Evolutionary conservation across 2,888 invertebrate species (phyloP).

Genomic region (Cynaeus angustus): DNA sequence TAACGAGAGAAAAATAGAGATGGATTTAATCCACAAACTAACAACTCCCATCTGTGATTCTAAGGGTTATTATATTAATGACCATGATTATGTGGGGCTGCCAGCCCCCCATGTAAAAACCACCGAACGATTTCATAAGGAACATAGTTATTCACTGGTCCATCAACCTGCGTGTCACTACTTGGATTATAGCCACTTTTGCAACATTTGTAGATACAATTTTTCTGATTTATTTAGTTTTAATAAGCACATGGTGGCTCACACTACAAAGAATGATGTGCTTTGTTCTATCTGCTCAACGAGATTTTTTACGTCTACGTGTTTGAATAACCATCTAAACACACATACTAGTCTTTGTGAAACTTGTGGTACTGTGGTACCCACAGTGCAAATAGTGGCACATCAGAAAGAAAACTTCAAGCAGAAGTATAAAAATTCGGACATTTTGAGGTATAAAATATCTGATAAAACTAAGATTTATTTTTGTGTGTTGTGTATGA

Average conservation of each 20-base stretch:
- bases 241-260: conserved; percentile 24
- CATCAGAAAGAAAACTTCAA: not conserved
- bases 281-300: not conserved
- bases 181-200: conserved; percentile 15
- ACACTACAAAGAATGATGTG: conserved; percentile 21
- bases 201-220: conserved; percentile 31
- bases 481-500: conserved; percentile 23
- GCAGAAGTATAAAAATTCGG: not conserved
- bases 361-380: not conserved
- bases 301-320: conserved; percentile 23
- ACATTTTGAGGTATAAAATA: not conserved
- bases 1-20: conserved; percentile 14
- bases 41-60: conserved; percentile 1
- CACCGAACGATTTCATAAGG: not conserved
- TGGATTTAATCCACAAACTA: conserved; percentile 6
- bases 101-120: not conserved
- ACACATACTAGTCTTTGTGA: conserved; percentile 12
- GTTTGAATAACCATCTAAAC: conserved; percentile 22
- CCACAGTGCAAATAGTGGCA: conserved; percentile 7
- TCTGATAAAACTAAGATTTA: not conserved
- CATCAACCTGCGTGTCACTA: conserved; percentile 14
- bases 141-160: conserved; percentile 12
- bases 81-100: conserved; percentile 28
- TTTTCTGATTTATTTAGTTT: conserved; percentile 13
- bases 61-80: conserved; percentile 10